These are phyloP conservation scores for Rotaria sp. DNA, from an alignment of 2,888 invertebrate species.

Conservation along the genomic window DNA sequence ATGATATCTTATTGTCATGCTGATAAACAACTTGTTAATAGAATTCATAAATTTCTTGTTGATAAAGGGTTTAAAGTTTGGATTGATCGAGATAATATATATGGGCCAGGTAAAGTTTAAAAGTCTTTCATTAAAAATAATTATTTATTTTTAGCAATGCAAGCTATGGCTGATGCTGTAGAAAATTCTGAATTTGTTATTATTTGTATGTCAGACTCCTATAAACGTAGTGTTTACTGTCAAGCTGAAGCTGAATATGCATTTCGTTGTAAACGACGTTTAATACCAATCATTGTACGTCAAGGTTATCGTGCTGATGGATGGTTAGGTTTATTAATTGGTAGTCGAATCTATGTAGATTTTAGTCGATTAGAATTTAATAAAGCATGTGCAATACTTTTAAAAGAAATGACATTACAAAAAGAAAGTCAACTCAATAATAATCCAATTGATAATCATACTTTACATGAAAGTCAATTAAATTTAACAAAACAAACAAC, in stretches of 20 bases:
- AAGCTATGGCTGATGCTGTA: conserved; percentile 50
- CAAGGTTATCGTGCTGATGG: conserved; percentile 12
- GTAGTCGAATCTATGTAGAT: background rate
- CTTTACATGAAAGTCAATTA: too few species aligned
- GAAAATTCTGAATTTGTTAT: conserved; percentile 50
- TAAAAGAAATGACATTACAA: background rate
- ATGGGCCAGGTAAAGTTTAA: background rate
- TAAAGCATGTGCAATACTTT: background rate
- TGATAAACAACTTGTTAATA: background rate
- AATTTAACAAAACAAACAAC: too few species aligned
- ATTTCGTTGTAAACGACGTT: background rate
- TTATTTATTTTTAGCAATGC: conserved; percentile 41
- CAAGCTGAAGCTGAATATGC: conserved; percentile 19
- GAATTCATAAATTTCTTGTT: background rate
- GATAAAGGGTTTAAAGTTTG: background rate
- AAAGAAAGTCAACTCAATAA: background rate
- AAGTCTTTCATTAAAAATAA: too few species aligned
- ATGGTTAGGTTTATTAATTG: background rate
- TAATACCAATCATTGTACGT: background rate
- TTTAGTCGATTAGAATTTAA: background rate
- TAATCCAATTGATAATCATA: too few species aligned
- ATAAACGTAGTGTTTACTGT: conserved; percentile 46
- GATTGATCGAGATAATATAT: background rate
- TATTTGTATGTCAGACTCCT: conserved; percentile 51
- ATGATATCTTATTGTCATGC: conserved; percentile 5